A percentile compares a stretch with the other conserved stretches of the same genome.
phyloP scores from a whole-genome alignment of 2,888 invertebrate genomes.

The Ichneumoninae sp. region DNA sequence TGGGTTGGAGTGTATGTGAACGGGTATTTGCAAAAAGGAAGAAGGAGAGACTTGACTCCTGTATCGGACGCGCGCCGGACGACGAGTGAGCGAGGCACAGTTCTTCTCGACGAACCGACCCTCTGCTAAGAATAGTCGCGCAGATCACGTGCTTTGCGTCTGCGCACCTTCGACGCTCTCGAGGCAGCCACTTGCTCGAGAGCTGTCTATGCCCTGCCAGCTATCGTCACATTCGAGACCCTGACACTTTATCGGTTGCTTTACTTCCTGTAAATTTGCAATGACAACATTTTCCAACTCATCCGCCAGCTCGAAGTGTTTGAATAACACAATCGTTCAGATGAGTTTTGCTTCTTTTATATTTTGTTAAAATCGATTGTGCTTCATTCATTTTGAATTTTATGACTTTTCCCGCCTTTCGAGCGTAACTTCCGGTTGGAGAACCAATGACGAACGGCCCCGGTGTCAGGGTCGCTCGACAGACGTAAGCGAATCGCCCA shows the following conservation, averaged over 20 bases:
- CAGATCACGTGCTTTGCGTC: constrained; percentile 79
- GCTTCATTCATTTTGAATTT: neutral
- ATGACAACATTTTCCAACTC: neutral
- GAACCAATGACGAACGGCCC: constrained; percentile 50
- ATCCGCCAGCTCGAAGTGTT: neutral
- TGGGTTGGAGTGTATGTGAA: constrained; percentile 71
- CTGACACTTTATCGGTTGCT: constrained; percentile 70
- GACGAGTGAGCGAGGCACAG: constrained; percentile 85
- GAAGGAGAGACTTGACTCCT: constrained; percentile 79
- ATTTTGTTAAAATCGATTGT: neutral
- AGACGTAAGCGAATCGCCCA: constrained; percentile 8
- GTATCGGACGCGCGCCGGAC: constrained; percentile 86
- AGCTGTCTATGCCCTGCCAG: constrained; percentile 1
- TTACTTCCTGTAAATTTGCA: neutral
- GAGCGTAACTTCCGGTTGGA: constrained; percentile 62
- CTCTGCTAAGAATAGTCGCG: constrained; percentile 84
- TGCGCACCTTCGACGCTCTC: constrained; percentile 75
- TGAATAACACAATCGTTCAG: neutral
- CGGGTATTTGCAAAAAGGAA: constrained; percentile 80
- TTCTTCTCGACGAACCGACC: constrained; percentile 78
- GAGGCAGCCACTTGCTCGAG: constrained; percentile 54
- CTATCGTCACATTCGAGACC: constrained; percentile 69
- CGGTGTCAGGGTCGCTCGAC: constrained; percentile 64
- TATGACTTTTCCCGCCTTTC: neutral
- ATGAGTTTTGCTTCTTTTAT: neutral